Conservation (phyloP, 2,888 invertebrate genomes). For the Archaeoteleia sp. region DNA sequence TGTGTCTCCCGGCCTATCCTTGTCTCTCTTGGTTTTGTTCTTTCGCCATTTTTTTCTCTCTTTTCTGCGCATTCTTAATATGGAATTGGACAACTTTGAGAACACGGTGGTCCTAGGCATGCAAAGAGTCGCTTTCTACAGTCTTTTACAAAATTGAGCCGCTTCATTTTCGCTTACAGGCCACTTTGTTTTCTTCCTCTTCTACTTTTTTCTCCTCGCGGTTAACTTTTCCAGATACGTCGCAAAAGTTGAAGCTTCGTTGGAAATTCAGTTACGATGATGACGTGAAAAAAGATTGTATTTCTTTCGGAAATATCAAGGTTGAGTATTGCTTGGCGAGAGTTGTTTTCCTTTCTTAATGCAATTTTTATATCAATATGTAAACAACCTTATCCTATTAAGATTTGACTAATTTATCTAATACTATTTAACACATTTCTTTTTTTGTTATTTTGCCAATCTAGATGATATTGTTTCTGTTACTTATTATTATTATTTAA, state of each 20-base stretch:
- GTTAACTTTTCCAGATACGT: neutral
- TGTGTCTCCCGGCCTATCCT: slow-evolving; percentile 8
- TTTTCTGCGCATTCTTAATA: slow-evolving; percentile 29
- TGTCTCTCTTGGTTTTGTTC: neutral
- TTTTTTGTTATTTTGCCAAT: no score
- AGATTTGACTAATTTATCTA: no score
- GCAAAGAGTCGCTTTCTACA: neutral
- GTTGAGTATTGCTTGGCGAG: no score
- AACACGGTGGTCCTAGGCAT: slow-evolving; percentile 13
- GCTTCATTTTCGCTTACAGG: slow-evolving; percentile 28
- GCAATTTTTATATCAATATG: no score
- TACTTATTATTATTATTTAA: no score
- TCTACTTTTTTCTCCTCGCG: slow-evolving; percentile 3
- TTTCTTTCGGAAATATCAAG: neutral
- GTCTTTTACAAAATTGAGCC: slow-evolving; percentile 29
- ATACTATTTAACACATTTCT: no score
- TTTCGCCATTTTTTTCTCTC: slow-evolving; percentile 3
- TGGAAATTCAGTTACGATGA: neutral
- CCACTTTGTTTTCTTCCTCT: slow-evolving; percentile 11
- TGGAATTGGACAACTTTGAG: slow-evolving; percentile 29
- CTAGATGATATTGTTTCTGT: no score
- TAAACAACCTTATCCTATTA: no score
- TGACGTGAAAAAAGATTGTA: no score
- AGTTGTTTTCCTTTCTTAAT: no score
- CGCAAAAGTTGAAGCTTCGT: neutral